Percentiles rank a stretch among this genome's conserved stretches.
phyloP scores from a whole-genome alignment of 1,140 invertebrate genomes.

The Neodiprion fabricii region DNA sequence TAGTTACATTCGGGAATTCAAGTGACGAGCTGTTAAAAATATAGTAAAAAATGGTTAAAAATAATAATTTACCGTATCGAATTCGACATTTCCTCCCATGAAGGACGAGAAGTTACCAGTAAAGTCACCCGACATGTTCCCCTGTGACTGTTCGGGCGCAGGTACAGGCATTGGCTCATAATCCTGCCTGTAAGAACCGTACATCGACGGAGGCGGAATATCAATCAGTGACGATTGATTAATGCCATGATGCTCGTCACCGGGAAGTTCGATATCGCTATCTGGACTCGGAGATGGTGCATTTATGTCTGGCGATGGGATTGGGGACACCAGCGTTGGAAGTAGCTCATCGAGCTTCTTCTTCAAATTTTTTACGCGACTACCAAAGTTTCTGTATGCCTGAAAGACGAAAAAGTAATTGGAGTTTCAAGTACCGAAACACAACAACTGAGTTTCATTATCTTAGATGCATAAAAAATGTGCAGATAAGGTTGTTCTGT shows the following conservation, averaged over 20 bases:
- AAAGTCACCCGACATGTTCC: slow-evolving; percentile 47
- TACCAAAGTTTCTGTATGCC: slow-evolving; percentile 93
- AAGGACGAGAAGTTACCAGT: slow-evolving; percentile 57
- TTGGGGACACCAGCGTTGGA: slow-evolving; percentile 67
- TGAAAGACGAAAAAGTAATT: slow-evolving; percentile 52
- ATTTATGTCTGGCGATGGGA: slow-evolving; percentile 79
- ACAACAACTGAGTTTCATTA: neutral
- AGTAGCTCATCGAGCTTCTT: slow-evolving; percentile 84
- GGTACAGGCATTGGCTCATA: slow-evolving; percentile 51
- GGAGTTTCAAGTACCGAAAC: slow-evolving; percentile 5
- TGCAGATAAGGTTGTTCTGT: too few relatives aligned
- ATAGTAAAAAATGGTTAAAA: neutral
- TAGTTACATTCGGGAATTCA: too few relatives aligned
- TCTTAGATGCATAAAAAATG: neutral
- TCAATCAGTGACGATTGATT: slow-evolving; percentile 52
- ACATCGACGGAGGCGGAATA: slow-evolving; percentile 53
- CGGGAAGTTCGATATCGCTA: slow-evolving; percentile 77
- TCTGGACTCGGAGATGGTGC: slow-evolving; percentile 86
- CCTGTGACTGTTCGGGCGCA: slow-evolving; percentile 43
- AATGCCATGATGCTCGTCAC: slow-evolving; percentile 48
- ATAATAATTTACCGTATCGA: slow-evolving; percentile 50
- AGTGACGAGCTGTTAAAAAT: neutral
- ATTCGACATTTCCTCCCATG: slow-evolving; percentile 59
- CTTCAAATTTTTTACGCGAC: slow-evolving; percentile 83
- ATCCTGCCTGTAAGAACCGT: slow-evolving; percentile 56